These are phyloP conservation scores for Periophthalmus magnuspinnatus DNA, from an alignment of 2,797 vertebrate species.

Conservation along the genomic window DNA sequence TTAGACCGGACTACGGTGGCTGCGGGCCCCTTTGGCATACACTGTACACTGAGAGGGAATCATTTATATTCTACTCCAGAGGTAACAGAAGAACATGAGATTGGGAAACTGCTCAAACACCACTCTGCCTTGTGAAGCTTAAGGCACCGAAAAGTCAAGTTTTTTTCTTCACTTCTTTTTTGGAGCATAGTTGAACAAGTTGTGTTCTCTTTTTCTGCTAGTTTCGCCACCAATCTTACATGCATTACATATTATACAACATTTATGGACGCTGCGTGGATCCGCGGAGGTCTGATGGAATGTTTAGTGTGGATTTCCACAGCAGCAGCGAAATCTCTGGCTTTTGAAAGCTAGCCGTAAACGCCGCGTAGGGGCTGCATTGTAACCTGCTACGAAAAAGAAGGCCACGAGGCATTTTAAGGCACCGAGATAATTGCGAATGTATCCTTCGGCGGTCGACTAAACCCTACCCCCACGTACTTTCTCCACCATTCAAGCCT, in stretches of 20 bases:
- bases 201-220: conserved; percentile 56
- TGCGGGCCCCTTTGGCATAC: conserved; percentile 77
- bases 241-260: conserved; percentile 29
- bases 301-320: conserved; percentile 47
- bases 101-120: conserved; percentile 81
- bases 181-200: conserved; percentile 68
- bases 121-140: conserved; percentile 74
- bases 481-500: conserved; percentile 25
- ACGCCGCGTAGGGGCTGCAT: conserved; percentile 50
- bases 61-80: conserved; percentile 84
- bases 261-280: conserved; percentile 16
- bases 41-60: conserved; percentile 76
- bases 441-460: conserved; percentile 62
- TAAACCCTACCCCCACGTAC: conserved; percentile 36
- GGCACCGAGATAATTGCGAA: conserved; percentile 69
- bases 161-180: conserved; percentile 40
- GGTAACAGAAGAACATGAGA: conserved; percentile 82
- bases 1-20: conserved; percentile 75
- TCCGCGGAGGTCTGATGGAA: conserved; percentile 56
- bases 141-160: conserved; percentile 72
- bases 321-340: conserved; percentile 52
- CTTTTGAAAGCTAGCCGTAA: conserved; percentile 50
- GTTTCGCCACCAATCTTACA: conserved; percentile 38
- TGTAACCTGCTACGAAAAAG: conserved; percentile 50
- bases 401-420: conserved; percentile 53